A percentile compares a stretch with the other conserved stretches of the same genome.
Evolutionary conservation across 2,797 vertebrate species (phyloP).

Genomic region (Gymnodraco acuticeps): DNA sequence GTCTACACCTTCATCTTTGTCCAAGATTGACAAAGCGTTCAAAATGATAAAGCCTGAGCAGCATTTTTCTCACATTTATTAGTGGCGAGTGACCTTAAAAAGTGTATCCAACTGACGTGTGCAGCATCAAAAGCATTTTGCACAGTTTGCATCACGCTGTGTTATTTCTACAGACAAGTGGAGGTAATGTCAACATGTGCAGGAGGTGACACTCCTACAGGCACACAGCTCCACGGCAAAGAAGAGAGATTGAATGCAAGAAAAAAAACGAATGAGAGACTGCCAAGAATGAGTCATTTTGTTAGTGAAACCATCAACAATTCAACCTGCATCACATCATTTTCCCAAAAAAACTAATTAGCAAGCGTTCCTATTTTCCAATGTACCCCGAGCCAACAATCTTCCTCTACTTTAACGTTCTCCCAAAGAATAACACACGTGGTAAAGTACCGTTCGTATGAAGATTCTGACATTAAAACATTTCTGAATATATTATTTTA

Average conservation of each 20-base stretch:
- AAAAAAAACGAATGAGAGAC: neutral
- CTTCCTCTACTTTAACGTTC: too few species aligned
- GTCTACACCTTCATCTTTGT: slow-evolving; percentile 22
- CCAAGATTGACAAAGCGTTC: slow-evolving; percentile 37
- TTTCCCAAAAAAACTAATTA: slow-evolving; percentile 65
- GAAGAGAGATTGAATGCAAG: neutral
- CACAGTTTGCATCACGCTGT: neutral
- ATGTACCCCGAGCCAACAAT: slow-evolving; percentile 56
- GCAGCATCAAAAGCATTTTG: slow-evolving; percentile 12
- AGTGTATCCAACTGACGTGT: neutral
- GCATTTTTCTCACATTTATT: slow-evolving; percentile 16
- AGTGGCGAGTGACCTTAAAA: slow-evolving; percentile 24
- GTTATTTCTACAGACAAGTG: slow-evolving; percentile 33
- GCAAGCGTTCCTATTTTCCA: slow-evolving; percentile 34
- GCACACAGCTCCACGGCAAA: slow-evolving; percentile 6
- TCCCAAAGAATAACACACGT: neutral
- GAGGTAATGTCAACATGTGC: slow-evolving; percentile 28
- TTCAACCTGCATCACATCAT: slow-evolving; percentile 36
- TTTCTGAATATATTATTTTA: neutral
- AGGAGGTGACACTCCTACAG: slow-evolving; percentile 13
- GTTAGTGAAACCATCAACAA: slow-evolving; percentile 32
- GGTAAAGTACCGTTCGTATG: neutral
- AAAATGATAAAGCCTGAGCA: slow-evolving; percentile 17
- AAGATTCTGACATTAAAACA: neutral
- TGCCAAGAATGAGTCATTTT: slow-evolving; percentile 2